Evolutionary conservation across 2,888 invertebrate species (phyloP).

Genomic region (Bembecia ichneumoniformis): DNA sequence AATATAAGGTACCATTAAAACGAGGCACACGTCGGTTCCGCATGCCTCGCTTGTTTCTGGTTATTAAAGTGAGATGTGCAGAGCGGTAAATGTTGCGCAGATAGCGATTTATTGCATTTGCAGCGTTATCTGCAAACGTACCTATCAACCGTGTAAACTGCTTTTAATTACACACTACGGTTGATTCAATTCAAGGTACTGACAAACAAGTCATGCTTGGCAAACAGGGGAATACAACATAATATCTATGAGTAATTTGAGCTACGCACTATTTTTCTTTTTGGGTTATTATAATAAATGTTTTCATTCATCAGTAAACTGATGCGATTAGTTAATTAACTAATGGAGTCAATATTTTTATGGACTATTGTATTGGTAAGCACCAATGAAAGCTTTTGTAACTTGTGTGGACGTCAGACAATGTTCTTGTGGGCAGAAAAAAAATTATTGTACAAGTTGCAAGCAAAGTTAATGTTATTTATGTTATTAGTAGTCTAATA

Average conservation of each 20-base stretch:
- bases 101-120: constrained; percentile 22
- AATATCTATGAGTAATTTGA: neutral
- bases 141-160: constrained; percentile 13
- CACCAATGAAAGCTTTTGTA: too few relatives aligned
- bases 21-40: constrained; percentile 26
- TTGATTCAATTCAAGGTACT: constrained; percentile 16
- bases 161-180: constrained; percentile 13
- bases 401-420: too few relatives aligned
- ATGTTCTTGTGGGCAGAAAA: too few relatives aligned
- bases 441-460: too few relatives aligned
- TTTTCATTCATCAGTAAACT: too few relatives aligned
- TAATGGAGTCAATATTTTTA: too few relatives aligned
- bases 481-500: too few relatives aligned
- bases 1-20: constrained; percentile 26
- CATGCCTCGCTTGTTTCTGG: constrained; percentile 22
- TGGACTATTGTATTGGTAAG: too few relatives aligned
- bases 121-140: constrained; percentile 18
- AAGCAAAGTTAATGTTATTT: too few relatives aligned
- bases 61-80: constrained; percentile 15
- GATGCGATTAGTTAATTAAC: too few relatives aligned
- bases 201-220: constrained; percentile 4
- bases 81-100: constrained; percentile 18
- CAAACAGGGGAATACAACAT: neutral
- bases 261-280: neutral
- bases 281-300: too few relatives aligned